Percentiles rank a stretch among this genome's conserved stretches.
Evolutionary conservation across 2,113 vertebrate genomes (phyloP).

Genomic region (Sinocyclocheilus anshuiensis): DNA sequence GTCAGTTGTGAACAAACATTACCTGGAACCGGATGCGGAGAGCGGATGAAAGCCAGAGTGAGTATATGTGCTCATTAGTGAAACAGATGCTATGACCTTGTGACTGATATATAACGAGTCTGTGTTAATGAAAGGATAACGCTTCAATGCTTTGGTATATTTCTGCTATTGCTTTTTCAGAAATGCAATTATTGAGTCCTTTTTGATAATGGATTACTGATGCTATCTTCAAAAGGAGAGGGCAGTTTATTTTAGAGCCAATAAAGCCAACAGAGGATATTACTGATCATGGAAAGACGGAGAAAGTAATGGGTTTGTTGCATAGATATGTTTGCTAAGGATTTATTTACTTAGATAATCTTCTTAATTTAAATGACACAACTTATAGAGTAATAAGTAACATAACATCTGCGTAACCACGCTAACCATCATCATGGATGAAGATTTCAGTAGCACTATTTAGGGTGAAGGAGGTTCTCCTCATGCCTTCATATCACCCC

Average conservation of each 20-base stretch:
- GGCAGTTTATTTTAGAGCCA: background rate
- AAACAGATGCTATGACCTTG: conserved; percentile 14
- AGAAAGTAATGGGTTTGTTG: background rate
- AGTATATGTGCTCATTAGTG: background rate
- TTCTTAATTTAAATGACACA: background rate
- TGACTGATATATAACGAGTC: background rate
- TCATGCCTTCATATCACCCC: no score
- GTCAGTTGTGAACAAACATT: conserved; percentile 10
- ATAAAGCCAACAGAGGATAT: background rate
- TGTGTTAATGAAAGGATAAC: background rate
- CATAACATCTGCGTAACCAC: no score
- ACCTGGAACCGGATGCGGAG: background rate
- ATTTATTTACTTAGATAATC: background rate
- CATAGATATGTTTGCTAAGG: background rate
- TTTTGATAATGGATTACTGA: conserved; percentile 3
- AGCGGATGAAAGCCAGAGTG: background rate
- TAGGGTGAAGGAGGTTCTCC: no score
- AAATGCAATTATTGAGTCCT: background rate
- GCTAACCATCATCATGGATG: no score
- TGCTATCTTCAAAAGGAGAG: background rate
- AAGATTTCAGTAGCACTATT: no score
- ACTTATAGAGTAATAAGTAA: background rate
- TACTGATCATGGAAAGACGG: background rate
- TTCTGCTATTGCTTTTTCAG: background rate
- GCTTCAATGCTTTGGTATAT: background rate